Evolutionary conservation across 1,140 invertebrate genomes (phyloP).

Genomic region (Littorina saxatilis): DNA sequence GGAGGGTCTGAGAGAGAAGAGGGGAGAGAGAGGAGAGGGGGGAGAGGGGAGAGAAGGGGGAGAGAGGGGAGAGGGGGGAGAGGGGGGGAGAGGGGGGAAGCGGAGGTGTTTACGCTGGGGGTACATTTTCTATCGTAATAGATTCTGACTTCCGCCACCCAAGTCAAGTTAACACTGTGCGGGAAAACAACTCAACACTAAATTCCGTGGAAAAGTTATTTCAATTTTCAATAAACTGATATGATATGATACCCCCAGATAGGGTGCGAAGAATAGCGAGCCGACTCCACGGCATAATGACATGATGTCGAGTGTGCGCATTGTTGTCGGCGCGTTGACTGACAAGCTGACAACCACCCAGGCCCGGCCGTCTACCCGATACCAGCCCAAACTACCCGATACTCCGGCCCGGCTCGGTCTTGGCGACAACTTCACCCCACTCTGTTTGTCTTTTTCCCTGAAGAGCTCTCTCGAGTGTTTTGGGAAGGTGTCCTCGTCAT

Average conservation of each 20-base stretch:
- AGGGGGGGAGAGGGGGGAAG: neutral
- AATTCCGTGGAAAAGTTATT: too few relatives aligned
- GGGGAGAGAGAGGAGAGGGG: neutral
- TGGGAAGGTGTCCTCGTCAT: neutral
- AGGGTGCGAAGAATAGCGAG: neutral
- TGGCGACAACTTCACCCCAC: constrained; percentile 15
- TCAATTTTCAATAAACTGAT: constrained; percentile 19
- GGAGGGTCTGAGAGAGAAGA: too few relatives aligned
- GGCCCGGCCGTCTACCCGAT: neutral
- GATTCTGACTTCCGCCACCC: too few relatives aligned
- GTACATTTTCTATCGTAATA: too few relatives aligned
- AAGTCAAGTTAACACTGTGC: too few relatives aligned
- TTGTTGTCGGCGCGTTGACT: neutral
- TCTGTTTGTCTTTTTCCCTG: neutral
- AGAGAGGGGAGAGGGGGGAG: neutral
- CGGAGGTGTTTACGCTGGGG: neutral
- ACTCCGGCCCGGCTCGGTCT: neutral
- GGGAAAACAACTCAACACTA: too few relatives aligned
- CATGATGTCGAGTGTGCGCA: neutral
- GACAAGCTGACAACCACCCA: constrained; percentile 1
- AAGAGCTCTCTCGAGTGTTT: constrained; percentile 18
- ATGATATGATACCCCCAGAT: constrained; percentile 10
- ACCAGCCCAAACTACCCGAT: neutral
- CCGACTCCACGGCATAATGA: neutral
- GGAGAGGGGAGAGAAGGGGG: neutral